These are phyloP conservation scores for Chaenodraco wilsoni DNA, from an alignment of 2,797 vertebrate species.

Conservation along the genomic window DNA sequence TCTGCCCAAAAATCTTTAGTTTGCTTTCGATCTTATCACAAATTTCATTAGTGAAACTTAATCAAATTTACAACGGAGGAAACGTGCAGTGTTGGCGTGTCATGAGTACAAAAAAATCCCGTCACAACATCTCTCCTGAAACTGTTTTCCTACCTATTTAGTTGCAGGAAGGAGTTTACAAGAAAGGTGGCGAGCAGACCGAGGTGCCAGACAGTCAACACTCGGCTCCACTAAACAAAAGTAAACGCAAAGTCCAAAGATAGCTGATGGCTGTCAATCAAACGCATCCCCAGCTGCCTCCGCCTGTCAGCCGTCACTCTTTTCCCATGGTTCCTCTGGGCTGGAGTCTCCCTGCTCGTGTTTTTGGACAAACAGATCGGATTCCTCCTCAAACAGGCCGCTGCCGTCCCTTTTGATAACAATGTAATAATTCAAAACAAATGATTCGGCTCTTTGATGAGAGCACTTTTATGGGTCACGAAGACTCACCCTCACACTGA, in stretches of 20 bases:
- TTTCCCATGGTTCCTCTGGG: slow-evolving; percentile 90
- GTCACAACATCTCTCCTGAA: slow-evolving; percentile 19
- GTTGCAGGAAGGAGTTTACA: slow-evolving; percentile 29
- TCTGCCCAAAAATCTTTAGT: slow-evolving; percentile 71
- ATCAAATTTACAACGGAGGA: slow-evolving; percentile 65
- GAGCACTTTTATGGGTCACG: slow-evolving; percentile 98
- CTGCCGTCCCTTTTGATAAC: slow-evolving; percentile 96
- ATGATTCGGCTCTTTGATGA: slow-evolving; percentile 99
- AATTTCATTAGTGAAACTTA: slow-evolving; percentile 78
- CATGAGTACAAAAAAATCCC: slow-evolving; percentile 14
- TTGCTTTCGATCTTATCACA: slow-evolving; percentile 83
- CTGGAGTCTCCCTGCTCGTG: slow-evolving; percentile 85
- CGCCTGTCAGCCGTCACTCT: slow-evolving; percentile 84
- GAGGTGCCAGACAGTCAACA: slow-evolving; percentile 62
- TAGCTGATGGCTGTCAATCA: slow-evolving; percentile 93
- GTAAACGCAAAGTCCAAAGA: slow-evolving; percentile 67
- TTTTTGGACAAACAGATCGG: slow-evolving; percentile 99
- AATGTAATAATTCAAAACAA: slow-evolving; percentile 99
- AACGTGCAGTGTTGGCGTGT: slow-evolving; percentile 35
- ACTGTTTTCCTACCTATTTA: slow-evolving; percentile 16
- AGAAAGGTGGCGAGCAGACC: slow-evolving; percentile 16
- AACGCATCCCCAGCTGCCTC: slow-evolving; percentile 80
- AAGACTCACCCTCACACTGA: slow-evolving; percentile 92
- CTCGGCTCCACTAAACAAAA: slow-evolving; percentile 59
- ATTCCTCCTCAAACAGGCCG: slow-evolving; percentile 98